A percentile compares a stretch with the other conserved stretches of the same genome.
Evolutionary conservation across 2,888 invertebrate species (phyloP).

Genomic region (Dolichopus griseipennis): DNA sequence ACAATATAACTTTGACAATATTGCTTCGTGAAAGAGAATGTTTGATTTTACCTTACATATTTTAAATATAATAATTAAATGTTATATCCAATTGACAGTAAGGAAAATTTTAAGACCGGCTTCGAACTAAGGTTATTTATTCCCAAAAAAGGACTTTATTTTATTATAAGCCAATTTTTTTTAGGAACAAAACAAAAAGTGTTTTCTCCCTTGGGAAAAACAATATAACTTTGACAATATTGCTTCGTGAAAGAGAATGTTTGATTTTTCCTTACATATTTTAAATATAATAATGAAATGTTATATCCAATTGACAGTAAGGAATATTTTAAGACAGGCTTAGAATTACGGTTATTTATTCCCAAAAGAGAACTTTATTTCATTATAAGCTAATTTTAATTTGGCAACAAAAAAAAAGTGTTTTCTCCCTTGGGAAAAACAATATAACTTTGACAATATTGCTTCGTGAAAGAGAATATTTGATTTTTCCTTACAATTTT

Average conservation of each 20-base stretch:
- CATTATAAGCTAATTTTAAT: too few species aligned
- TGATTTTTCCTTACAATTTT: neutral
- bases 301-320: neutral
- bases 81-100: neutral
- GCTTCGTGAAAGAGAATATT: neutral
- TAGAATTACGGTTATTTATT: too few species aligned
- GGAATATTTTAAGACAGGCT: neutral
- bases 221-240: neutral
- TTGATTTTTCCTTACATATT: neutral
- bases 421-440: neutral
- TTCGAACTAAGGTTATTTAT: too few species aligned
- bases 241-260: neutral
- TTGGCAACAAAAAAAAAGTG: too few species aligned
- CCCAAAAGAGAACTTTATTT: too few species aligned
- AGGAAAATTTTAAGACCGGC: neutral
- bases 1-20: neutral
- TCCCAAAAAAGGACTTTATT: too few species aligned
- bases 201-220: neutral
- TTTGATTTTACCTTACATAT: neutral
- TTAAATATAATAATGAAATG: neutral
- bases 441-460: neutral
- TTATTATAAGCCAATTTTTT: too few species aligned
- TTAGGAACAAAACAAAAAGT: too few species aligned
- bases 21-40: neutral
- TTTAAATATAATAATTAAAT: neutral